phyloP scores from a whole-genome alignment of 2,797 vertebrate species.

The Streptopelia turtur region DNA sequence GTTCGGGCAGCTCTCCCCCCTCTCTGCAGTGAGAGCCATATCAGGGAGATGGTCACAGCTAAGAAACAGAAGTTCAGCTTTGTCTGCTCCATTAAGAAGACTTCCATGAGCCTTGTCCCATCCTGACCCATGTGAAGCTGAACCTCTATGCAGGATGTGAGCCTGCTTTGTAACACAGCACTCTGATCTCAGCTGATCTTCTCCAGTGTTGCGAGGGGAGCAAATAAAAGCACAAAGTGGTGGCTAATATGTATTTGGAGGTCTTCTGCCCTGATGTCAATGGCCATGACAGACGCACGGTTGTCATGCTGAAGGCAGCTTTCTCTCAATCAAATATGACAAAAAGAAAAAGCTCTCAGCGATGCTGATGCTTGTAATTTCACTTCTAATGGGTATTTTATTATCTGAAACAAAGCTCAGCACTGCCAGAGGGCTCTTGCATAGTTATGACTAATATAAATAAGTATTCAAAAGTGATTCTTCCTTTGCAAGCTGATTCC shows the following conservation, averaged over 20 bases:
- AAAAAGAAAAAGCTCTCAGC: neutral
- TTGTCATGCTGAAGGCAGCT: neutral
- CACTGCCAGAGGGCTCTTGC: neutral
- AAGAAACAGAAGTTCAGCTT: neutral
- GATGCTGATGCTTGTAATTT: neutral
- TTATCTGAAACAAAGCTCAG: neutral
- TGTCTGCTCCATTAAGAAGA: neutral
- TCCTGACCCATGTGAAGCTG: neutral
- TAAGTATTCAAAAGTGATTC: neutral
- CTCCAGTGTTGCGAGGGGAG: neutral
- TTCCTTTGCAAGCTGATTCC: constrained; percentile 4
- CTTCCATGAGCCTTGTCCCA: neutral
- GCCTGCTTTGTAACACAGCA: accelerated
- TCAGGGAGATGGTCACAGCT: accelerated
- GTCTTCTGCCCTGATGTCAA: neutral
- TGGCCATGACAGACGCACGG: accelerated
- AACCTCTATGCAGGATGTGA: neutral
- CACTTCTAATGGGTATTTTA: neutral
- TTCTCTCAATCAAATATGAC: neutral
- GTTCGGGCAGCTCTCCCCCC: neutral
- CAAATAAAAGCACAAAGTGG: neutral
- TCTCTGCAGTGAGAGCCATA: neutral
- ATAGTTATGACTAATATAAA: neutral
- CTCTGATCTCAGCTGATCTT: neutral
- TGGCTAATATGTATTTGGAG: neutral